phyloP scores from a whole-genome alignment of 2,797 vertebrate genomes.

The Cichlasoma orientale region DNA sequence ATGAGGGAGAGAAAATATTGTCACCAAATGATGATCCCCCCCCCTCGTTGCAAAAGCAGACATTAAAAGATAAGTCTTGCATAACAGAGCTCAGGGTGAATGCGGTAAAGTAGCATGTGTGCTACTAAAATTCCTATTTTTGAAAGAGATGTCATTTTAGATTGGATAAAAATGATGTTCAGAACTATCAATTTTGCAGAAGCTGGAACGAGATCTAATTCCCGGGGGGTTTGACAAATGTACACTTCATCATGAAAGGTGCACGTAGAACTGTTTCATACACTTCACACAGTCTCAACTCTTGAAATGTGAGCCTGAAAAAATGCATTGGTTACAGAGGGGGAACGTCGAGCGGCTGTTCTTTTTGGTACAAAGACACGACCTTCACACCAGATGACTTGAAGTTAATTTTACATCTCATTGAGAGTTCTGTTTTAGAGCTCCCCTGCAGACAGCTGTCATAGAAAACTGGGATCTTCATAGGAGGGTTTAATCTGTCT shows the following conservation, averaged over 20 bases:
- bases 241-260: slow-evolving; percentile 1
- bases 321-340: slow-evolving; percentile 36
- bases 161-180: slow-evolving; percentile 10
- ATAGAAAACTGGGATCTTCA: slow-evolving; percentile 78
- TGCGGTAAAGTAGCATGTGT: not conserved
- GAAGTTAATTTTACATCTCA: slow-evolving; percentile 82
- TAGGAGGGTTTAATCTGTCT: slow-evolving; percentile 78
- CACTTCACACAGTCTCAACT: slow-evolving; percentile 13
- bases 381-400: slow-evolving; percentile 71
- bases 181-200: not conserved
- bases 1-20: slow-evolving; percentile 34
- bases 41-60: slow-evolving; percentile 2
- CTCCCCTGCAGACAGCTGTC: slow-evolving; percentile 76
- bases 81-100: slow-evolving; percentile 17
- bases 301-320: slow-evolving; percentile 11
- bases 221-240: slow-evolving; percentile 24
- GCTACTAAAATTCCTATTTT: slow-evolving; percentile 14
- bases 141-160: slow-evolving; percentile 10
- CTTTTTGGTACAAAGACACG: slow-evolving; percentile 56
- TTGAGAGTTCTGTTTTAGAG: slow-evolving; percentile 74
- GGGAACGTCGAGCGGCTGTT: slow-evolving; percentile 4
- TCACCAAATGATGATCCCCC: not conserved
- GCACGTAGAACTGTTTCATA: not conserved
- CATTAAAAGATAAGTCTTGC: not conserved
- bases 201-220: slow-evolving; percentile 4